A percentile compares a stretch with the other conserved stretches of the same genome.
These are phyloP conservation scores for Burhinus oedicnemus DNA, from an alignment of 2,113 vertebrate genomes.

Conservation along the genomic window DNA sequence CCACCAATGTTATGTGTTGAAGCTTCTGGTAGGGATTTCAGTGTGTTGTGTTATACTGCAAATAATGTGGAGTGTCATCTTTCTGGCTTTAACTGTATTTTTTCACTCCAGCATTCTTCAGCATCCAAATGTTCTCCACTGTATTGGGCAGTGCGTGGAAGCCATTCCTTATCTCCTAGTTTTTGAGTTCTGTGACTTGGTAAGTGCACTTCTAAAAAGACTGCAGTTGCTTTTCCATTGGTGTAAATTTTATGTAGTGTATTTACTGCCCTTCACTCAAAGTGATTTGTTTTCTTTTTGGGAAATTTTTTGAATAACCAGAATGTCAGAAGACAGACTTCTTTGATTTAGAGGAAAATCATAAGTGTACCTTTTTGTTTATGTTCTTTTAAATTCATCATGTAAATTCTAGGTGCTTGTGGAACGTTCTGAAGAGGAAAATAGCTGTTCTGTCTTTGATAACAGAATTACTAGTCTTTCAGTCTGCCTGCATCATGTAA, in stretches of 20 bases:
- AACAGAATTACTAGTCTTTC: neutral
- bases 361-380: neutral
- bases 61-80: neutral
- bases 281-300: neutral
- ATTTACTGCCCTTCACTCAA: neutral
- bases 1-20: neutral
- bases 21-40: neutral
- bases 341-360: neutral
- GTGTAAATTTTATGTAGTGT: neutral
- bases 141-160: conserved; percentile 93
- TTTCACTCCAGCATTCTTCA: conserved; percentile 76
- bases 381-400: neutral
- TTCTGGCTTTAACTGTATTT: neutral
- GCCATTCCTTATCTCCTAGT: conserved; percentile 93
- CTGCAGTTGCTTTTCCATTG: neutral
- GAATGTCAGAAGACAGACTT: neutral
- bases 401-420: neutral
- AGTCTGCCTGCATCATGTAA: neutral
- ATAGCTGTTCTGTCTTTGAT: neutral
- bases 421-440: neutral
- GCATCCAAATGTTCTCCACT: conserved; percentile 95
- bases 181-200: conserved; percentile 97
- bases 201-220: conserved; percentile 70
- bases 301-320: neutral
- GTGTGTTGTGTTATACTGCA: neutral